Conservation (phyloP, 2,113 vertebrate species). For the Kryptolebias marmoratus region DNA sequence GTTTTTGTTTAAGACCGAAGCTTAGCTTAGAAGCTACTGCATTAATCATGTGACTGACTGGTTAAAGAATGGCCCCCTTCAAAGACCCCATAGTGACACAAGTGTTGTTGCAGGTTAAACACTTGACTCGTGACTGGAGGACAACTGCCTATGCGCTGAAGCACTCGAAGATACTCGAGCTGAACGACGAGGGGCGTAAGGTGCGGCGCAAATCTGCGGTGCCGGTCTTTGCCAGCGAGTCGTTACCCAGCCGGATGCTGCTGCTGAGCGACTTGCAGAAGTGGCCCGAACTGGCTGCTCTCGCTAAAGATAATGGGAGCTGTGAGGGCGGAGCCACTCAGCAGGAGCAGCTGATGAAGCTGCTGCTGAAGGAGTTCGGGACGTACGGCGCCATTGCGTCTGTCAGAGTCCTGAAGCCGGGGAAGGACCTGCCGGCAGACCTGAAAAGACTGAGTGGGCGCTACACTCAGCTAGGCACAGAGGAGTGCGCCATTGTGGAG, state of each 20-base stretch:
- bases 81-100: constrained; percentile 27
- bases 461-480: constrained; percentile 88
- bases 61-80: neutral
- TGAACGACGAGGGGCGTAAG: constrained; percentile 91
- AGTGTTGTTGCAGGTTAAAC: constrained; percentile 86
- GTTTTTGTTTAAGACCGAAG: neutral
- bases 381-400: constrained; percentile 90
- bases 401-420: constrained; percentile 90
- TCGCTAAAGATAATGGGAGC: constrained; percentile 72
- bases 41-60: neutral
- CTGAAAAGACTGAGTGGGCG: constrained; percentile 89
- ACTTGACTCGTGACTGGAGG: constrained; percentile 96
- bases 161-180: constrained; percentile 87
- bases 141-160: constrained; percentile 92
- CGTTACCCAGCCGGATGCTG: constrained; percentile 93
- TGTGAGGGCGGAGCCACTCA: constrained; percentile 70
- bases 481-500: constrained; percentile 93
- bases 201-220: constrained; percentile 89
- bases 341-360: constrained; percentile 93
- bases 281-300: constrained; percentile 82
- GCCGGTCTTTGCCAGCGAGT: constrained; percentile 93
- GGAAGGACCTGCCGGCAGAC: constrained; percentile 90
- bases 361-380: constrained; percentile 92
- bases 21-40: neutral
- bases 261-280: constrained; percentile 89